Conservation (phyloP, 2,113 vertebrate genomes). For the Lepus europaeus region DNA sequence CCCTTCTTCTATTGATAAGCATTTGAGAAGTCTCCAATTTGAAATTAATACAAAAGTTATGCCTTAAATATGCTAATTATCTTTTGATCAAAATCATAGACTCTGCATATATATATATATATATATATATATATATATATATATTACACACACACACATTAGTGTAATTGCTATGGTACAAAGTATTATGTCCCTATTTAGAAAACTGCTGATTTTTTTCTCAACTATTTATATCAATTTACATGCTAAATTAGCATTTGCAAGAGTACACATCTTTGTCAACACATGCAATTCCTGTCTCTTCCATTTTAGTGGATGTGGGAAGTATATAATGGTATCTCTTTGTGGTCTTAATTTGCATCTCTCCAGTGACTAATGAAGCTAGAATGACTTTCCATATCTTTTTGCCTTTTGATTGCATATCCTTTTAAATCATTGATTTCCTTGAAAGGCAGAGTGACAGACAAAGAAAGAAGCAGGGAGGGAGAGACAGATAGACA, state of each 20-base stretch:
- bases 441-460: no score
- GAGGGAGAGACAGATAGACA: no score
- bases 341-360: background rate
- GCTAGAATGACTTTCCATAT: background rate
- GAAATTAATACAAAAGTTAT: background rate
- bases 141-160: background rate
- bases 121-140: no score
- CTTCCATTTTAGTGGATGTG: background rate
- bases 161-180: background rate
- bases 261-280: background rate
- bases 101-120: no score
- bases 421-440: no score
- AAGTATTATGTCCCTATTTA: background rate
- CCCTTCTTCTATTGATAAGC: background rate
- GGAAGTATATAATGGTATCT: background rate
- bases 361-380: background rate
- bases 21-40: background rate
- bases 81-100: background rate
- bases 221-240: background rate
- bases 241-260: background rate
- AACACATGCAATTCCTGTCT: background rate
- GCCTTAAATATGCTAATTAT: background rate
- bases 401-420: background rate
- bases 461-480: no score
- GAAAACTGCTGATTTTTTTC: background rate